Evolutionary conservation across 2,113 vertebrate species (phyloP).

Genomic region (Peromyscus californicus): DNA sequence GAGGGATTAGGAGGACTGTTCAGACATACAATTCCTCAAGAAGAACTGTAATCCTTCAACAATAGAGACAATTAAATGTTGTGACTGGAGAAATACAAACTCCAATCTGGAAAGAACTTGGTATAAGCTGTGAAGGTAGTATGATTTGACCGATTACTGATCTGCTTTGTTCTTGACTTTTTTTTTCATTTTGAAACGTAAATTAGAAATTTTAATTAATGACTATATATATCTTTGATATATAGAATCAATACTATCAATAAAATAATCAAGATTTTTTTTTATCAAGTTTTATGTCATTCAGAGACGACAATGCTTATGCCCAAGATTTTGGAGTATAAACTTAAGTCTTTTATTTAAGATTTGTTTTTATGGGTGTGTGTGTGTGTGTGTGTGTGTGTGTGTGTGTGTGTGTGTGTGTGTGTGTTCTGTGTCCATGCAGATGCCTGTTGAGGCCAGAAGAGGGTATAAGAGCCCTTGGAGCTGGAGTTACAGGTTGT

Average conservation of each 20-base stretch:
- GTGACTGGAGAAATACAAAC: not conserved
- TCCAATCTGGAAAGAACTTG: not conserved
- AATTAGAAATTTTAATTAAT: conserved; percentile 7
- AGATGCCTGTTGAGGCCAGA: too few relatives aligned
- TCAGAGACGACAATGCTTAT: not conserved
- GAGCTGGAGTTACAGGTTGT: not conserved
- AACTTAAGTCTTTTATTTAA: not conserved
- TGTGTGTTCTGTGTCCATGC: not conserved
- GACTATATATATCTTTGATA: not conserved
- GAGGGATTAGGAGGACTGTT: not conserved
- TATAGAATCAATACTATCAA: not conserved
- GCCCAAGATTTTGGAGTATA: not conserved
- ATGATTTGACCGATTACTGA: not conserved
- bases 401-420: not conserved
- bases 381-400: not conserved
- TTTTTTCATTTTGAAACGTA: not conserved
- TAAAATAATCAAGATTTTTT: not conserved
- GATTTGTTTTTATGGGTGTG: not conserved
- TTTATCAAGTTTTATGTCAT: not conserved
- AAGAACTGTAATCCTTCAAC: not conserved
- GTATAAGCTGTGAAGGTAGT: not conserved
- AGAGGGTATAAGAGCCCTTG: not conserved
- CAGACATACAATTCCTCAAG: not conserved
- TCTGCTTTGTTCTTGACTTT: not conserved
- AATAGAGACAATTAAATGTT: not conserved